A percentile compares a stretch with the other conserved stretches of the same genome.
These are phyloP conservation scores for Tribolium madens DNA, from an alignment of 1,140 invertebrate species.

Conservation along the genomic window DNA sequence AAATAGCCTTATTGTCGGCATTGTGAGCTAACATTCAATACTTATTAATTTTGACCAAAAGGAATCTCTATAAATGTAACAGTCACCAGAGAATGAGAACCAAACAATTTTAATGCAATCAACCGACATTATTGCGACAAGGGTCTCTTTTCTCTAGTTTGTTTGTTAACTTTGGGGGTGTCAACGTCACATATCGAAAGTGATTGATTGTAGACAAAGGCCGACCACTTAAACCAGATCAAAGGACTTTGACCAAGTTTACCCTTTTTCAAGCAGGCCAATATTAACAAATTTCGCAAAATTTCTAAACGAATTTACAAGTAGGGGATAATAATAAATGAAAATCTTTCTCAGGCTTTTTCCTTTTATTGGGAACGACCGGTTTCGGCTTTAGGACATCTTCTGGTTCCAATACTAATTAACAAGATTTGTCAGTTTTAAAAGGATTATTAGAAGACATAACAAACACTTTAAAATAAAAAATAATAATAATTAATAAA, in stretches of 20 bases:
- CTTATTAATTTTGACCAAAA: constrained; percentile 29
- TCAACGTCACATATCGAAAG: constrained; percentile 24
- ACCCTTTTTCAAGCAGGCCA: background rate
- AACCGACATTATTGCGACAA: constrained; percentile 1
- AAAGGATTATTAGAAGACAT: too few relatives aligned
- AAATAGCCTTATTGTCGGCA: constrained; percentile 17
- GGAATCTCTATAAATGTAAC: constrained; percentile 14
- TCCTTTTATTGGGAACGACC: too few relatives aligned
- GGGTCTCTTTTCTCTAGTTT: constrained; percentile 24
- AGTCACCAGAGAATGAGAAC: background rate
- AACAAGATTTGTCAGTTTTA: too few relatives aligned
- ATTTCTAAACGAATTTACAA: background rate
- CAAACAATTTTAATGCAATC: constrained; percentile 30
- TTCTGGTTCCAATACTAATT: too few relatives aligned
- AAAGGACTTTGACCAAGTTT: constrained; percentile 10
- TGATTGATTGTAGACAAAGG: constrained; percentile 37
- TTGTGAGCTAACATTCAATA: constrained; percentile 26
- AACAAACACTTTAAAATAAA: too few relatives aligned
- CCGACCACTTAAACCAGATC: constrained; percentile 23
- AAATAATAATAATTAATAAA: too few relatives aligned
- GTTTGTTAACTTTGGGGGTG: constrained; percentile 35
- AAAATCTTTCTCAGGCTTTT: too few relatives aligned
- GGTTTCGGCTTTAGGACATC: too few relatives aligned
- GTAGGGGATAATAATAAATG: too few relatives aligned
- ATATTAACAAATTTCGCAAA: background rate